Evolutionary conservation across 2,113 vertebrate genomes (phyloP), one percentile per base, ranked within the genome.

Genomic region (Sebastes fasciatus): DNA sequence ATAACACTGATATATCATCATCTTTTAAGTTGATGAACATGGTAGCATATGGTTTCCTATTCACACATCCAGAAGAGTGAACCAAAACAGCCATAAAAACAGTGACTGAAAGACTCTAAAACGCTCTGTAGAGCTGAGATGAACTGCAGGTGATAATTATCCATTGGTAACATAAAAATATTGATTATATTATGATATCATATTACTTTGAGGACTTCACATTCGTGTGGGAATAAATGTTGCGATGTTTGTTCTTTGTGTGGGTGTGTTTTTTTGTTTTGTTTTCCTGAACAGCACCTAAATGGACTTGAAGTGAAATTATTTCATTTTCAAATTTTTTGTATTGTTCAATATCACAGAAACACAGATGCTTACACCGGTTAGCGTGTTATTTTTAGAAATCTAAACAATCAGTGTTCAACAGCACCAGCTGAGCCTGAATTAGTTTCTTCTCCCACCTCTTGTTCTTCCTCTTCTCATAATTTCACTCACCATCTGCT

Each of bases 391-490:
- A 12, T 5, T 42, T 51, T 68, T 3, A 52, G 48, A 52, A 19
- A 21, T 14, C 8, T 8, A 40, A 57, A 57, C 34, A n/a, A n/a
- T 8, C 17, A 54, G 16, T 69, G 48, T 11, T 40, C 6, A 34
- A 57, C 17, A 23, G 52, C 4, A 46, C 7, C 34, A 6, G 52
- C 12, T 45, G 54, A 63, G 11, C 6, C 17, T 75, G 48, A 42
- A 75, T 52, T 52, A 74, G 23, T 64, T 74, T 83, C 46, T 10
- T 78, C 69, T 52, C 74, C 42, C 34, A 13, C 17, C 3, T 52
- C 42, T 23, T 48, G 12, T 16, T 57, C 4, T 26, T 34, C 42
- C 4, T 46, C n/a, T 13, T 34, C 12, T 46, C 40, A 52, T 19
- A 5, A 62, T 42, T 74, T 17, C n/a, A n/a, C 21, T 64, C 46